Evolutionary conservation across 2,113 vertebrate species (phyloP).

Genomic region (Toxotes jaculatrix): DNA sequence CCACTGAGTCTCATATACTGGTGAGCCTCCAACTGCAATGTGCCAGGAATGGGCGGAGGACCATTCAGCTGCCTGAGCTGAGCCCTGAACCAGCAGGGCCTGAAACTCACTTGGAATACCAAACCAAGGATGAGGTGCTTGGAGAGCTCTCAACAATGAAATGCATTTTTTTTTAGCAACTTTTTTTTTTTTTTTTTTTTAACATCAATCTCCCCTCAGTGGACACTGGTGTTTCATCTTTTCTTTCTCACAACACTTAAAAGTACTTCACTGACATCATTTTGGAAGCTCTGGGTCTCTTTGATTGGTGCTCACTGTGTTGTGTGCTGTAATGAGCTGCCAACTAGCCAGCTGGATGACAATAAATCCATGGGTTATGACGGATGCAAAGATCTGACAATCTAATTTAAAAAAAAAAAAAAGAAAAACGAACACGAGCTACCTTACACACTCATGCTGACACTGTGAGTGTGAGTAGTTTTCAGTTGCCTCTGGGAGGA

Average conservation of each 20-base stretch:
- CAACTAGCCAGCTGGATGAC: conserved; percentile 60
- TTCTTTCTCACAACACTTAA: conserved; percentile 35
- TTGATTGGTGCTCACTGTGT: conserved; percentile 70
- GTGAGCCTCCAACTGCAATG: conserved; percentile 56
- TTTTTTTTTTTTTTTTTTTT: not conserved
- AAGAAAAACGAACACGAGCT: conserved; percentile 67
- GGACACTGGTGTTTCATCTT: conserved; percentile 70
- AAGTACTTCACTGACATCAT: conserved; percentile 78
- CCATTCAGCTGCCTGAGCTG: conserved; percentile 78
- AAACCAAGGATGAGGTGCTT: conserved; percentile 50
- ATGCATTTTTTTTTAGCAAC: conserved; percentile 31
- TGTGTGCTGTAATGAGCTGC: conserved; percentile 69
- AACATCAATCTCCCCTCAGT: conserved; percentile 53
- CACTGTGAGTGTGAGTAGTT: conserved; percentile 76
- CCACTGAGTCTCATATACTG: conserved; percentile 48
- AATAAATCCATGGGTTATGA: conserved; percentile 45
- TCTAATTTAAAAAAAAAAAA: conserved; percentile 10
- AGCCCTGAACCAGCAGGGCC: conserved; percentile 81
- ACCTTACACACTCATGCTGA: conserved; percentile 79
- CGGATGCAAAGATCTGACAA: conserved; percentile 72
- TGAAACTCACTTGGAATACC: conserved; percentile 61
- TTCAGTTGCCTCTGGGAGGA: conserved; percentile 80
- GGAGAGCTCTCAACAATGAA: conserved; percentile 54
- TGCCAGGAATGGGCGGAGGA: conserved; percentile 61
- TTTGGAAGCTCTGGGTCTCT: conserved; percentile 83